phyloP scores from a whole-genome alignment of 2,113 vertebrate species.

The Ctenomys sociabilis region DNA sequence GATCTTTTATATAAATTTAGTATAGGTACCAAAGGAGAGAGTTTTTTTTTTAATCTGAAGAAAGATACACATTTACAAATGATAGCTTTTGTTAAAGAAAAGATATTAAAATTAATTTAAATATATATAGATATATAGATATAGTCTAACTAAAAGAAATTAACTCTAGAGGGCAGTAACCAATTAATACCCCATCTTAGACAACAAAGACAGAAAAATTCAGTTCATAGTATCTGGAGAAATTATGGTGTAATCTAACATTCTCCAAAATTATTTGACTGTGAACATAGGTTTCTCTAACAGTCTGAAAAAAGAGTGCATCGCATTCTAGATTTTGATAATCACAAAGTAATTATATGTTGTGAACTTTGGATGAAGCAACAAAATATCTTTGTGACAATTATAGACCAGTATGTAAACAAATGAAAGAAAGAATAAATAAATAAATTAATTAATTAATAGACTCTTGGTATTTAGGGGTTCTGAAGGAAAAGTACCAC shows the following conservation, averaged over 20 bases:
- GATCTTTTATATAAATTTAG: background rate
- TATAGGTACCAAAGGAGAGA: background rate
- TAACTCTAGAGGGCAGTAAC: background rate
- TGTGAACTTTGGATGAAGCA: background rate
- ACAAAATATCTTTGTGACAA: background rate
- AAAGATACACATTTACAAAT: background rate
- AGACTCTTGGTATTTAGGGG: background rate
- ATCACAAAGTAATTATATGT: background rate
- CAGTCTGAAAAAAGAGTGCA: background rate
- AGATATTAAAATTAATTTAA: constrained; percentile 29
- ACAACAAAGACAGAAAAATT: background rate
- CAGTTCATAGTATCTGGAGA: background rate
- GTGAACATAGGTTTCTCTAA: background rate
- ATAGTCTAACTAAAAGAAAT: background rate
- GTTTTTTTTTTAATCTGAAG: background rate
- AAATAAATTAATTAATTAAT: background rate
- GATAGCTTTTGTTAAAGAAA: background rate
- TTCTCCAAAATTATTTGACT: constrained; percentile 5
- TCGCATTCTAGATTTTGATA: background rate
- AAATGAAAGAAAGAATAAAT: no score
- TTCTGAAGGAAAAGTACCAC: background rate
- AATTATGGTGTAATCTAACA: background rate
- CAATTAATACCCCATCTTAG: background rate
- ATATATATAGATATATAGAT: background rate
- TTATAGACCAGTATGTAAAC: background rate